Percentiles rank a stretch among this genome's conserved stretches.
Evolutionary conservation across 2,797 vertebrate species (phyloP).

Genomic region (Esox lucius): DNA sequence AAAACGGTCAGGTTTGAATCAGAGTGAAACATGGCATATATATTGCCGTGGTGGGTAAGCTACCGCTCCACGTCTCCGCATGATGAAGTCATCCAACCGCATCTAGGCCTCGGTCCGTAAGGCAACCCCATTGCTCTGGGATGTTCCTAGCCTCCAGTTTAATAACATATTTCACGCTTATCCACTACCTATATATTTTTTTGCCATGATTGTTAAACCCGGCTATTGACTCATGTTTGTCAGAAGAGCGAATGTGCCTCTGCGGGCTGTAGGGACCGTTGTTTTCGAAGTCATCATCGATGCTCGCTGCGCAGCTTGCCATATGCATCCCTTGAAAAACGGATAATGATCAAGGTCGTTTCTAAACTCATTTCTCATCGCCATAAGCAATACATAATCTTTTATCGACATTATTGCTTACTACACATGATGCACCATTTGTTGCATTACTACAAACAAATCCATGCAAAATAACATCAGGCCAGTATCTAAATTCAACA

Average conservation of each 20-base stretch:
- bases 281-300: slow-evolving; percentile 67
- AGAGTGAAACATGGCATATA: slow-evolving; percentile 11
- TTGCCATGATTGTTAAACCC: neutral
- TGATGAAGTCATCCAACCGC: slow-evolving; percentile 53
- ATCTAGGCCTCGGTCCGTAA: slow-evolving; percentile 3
- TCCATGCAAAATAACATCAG: slow-evolving; percentile 1
- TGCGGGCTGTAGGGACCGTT: slow-evolving; percentile 51
- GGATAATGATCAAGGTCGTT: slow-evolving; percentile 9
- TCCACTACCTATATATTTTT: neutral
- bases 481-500: neutral
- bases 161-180: neutral
- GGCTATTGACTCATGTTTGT: neutral
- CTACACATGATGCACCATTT: neutral
- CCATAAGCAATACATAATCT: neutral
- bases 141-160: neutral
- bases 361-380: neutral
- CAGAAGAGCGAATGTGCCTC: neutral
- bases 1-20: slow-evolving; percentile 15
- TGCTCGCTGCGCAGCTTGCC: slow-evolving; percentile 60
- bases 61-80: slow-evolving; percentile 47
- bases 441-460: neutral
- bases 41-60: slow-evolving; percentile 28
- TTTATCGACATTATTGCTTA: neutral
- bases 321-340: slow-evolving; percentile 14
- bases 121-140: neutral